A percentile compares a stretch with the other conserved stretches of the same genome.
These are phyloP conservation scores for Plecturocebus donacophilus DNA, from an alignment of 2,113 vertebrate genomes.

Conservation along the genomic window DNA sequence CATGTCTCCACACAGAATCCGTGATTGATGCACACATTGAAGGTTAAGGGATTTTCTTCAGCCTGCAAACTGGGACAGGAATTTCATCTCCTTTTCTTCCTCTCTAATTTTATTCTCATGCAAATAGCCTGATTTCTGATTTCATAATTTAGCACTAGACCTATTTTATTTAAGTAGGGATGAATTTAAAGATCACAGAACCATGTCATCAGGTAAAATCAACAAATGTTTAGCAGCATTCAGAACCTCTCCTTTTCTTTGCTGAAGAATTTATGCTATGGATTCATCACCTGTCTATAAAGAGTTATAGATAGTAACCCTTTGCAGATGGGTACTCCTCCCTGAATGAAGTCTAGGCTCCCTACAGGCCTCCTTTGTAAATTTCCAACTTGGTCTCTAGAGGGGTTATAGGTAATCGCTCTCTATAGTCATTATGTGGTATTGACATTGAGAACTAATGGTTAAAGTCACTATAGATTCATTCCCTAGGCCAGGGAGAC, in stretches of 20 bases:
- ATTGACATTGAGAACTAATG: neutral
- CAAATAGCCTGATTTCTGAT: neutral
- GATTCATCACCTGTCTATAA: neutral
- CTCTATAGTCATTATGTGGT: neutral
- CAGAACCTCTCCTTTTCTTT: neutral
- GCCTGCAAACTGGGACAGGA: neutral
- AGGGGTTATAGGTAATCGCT: neutral
- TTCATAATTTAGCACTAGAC: conserved; percentile 11
- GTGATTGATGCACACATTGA: neutral
- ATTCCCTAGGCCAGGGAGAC: neutral
- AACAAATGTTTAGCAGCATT: neutral
- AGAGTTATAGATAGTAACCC: neutral
- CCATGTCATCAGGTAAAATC: neutral
- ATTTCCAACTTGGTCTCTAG: neutral
- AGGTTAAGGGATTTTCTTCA: neutral
- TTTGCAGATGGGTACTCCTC: neutral
- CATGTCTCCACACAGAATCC: neutral
- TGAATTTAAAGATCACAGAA: neutral
- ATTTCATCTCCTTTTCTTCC: neutral
- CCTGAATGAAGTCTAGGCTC: neutral
- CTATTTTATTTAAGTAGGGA: neutral
- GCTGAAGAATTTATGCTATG: neutral
- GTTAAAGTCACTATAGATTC: neutral
- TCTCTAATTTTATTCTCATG: neutral
- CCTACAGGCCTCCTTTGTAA: too few relatives aligned